Conservation (phyloP, 2,888 invertebrate genomes). For the Lithophane leautieri region DNA sequence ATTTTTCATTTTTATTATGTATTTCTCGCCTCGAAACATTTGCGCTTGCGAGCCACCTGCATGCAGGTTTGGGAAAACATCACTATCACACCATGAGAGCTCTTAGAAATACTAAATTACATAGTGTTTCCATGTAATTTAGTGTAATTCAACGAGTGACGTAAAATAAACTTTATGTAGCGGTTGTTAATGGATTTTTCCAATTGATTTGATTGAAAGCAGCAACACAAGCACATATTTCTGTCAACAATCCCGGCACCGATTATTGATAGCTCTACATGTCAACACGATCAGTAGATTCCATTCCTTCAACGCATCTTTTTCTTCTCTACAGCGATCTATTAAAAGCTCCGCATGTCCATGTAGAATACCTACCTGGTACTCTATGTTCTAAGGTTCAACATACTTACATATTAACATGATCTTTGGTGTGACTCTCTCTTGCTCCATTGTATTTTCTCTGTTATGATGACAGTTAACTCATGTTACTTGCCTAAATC, state of each 20-base stretch:
- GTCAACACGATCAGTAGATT: constrained; percentile 38
- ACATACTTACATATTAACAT: background rate
- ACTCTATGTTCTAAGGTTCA: background rate
- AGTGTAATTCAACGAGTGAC: background rate
- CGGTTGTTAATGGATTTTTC: constrained; percentile 25
- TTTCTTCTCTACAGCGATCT: constrained; percentile 26
- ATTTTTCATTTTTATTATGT: background rate
- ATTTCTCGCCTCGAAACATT: background rate
- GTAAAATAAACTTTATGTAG: constrained; percentile 3
- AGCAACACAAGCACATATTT: constrained; percentile 33
- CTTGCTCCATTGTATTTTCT: background rate
- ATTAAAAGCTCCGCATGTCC: constrained; percentile 31
- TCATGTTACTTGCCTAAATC: constrained; percentile 13
- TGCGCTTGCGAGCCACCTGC: background rate
- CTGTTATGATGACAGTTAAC: background rate
- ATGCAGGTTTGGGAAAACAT: background rate
- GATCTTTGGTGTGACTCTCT: background rate
- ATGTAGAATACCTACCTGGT: background rate
- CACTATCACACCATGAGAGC: background rate
- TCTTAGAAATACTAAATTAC: background rate
- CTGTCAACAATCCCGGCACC: constrained; percentile 42
- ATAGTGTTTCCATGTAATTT: background rate
- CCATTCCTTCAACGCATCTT: constrained; percentile 17
- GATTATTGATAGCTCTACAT: constrained; percentile 45
- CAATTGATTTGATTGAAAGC: constrained; percentile 26